Percentiles rank a stretch among this genome's conserved stretches.
These are phyloP conservation scores for Luperina nickerlii DNA, from an alignment of 2,888 invertebrate species.

Conservation along the genomic window DNA sequence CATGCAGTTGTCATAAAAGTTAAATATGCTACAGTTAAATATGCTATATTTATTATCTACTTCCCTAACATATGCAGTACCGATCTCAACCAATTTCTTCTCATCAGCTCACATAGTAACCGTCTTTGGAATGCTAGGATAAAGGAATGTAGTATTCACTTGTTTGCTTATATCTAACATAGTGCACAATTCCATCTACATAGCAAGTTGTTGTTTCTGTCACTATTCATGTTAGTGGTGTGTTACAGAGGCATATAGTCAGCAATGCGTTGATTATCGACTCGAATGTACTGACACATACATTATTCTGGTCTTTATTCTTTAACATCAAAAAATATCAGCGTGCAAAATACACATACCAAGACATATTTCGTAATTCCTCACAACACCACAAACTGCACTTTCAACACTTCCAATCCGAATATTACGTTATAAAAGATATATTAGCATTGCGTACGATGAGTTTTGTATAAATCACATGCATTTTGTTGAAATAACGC, in stretches of 20 bases:
- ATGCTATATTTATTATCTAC: neutral
- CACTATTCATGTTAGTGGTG: neutral
- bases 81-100: neutral
- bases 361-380: slow-evolving; percentile 44
- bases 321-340: slow-evolving; percentile 8
- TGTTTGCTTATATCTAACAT: slow-evolving; percentile 1
- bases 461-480: slow-evolving; percentile 84
- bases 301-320: neutral
- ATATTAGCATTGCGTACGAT: slow-evolving; percentile 64
- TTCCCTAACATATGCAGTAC: neutral
- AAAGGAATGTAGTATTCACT: neutral
- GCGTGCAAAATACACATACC: neutral
- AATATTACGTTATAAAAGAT: slow-evolving; percentile 64
- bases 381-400: slow-evolving; percentile 47
- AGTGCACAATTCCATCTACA: neutral
- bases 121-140: neutral
- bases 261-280: neutral
- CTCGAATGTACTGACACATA: neutral
- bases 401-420: slow-evolving; percentile 56
- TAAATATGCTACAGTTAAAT: neutral
- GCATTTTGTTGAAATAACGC: slow-evolving; percentile 89
- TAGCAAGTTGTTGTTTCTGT: neutral
- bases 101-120: neutral
- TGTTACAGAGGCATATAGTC: neutral
- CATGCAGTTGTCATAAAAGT: slow-evolving; percentile 5